Percentiles rank a stretch among this genome's conserved stretches.
phyloP scores from a whole-genome alignment of 2,888 invertebrate species.

The Odontocerum albicorne region DNA sequence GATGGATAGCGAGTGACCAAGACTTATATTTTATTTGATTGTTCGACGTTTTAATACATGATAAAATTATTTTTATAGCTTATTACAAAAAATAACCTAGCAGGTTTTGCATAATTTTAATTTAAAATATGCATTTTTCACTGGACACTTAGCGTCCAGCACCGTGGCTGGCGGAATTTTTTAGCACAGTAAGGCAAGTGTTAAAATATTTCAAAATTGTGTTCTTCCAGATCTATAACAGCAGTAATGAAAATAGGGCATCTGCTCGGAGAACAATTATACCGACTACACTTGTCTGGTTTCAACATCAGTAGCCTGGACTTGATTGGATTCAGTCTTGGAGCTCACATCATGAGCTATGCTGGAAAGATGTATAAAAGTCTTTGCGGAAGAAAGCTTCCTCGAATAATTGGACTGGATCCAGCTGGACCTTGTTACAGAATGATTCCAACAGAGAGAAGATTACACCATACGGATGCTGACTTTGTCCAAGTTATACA shows the following conservation, averaged over 20 bases:
- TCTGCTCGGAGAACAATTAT: not conserved
- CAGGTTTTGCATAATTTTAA: too few relatives aligned
- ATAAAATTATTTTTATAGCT: too few relatives aligned
- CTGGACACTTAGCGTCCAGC: too few relatives aligned
- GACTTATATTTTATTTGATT: too few relatives aligned
- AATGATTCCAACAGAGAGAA: not conserved
- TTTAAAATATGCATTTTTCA: too few relatives aligned
- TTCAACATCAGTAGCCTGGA: conserved; percentile 17
- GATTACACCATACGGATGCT: conserved; percentile 15
- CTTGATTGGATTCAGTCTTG: conserved; percentile 53
- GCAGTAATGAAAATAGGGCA: conserved; percentile 1
- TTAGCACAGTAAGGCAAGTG: not conserved
- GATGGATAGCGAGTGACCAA: too few relatives aligned
- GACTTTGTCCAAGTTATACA: conserved; percentile 24
- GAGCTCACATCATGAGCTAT: conserved; percentile 49
- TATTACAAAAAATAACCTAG: too few relatives aligned
- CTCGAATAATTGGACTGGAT: conserved; percentile 8
- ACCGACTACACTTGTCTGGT: not conserved
- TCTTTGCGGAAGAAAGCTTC: conserved; percentile 40
- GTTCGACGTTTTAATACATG: too few relatives aligned
- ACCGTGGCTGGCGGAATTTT: too few relatives aligned
- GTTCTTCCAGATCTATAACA: conserved; percentile 4
- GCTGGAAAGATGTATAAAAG: conserved; percentile 45
- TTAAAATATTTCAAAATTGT: not conserved
- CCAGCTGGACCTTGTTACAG: conserved; percentile 22